Percentiles rank a stretch among this genome's conserved stretches.
These are phyloP conservation scores for Hybos culiciformis DNA, from an alignment of 2,888 invertebrate species.

Conservation along the genomic window DNA sequence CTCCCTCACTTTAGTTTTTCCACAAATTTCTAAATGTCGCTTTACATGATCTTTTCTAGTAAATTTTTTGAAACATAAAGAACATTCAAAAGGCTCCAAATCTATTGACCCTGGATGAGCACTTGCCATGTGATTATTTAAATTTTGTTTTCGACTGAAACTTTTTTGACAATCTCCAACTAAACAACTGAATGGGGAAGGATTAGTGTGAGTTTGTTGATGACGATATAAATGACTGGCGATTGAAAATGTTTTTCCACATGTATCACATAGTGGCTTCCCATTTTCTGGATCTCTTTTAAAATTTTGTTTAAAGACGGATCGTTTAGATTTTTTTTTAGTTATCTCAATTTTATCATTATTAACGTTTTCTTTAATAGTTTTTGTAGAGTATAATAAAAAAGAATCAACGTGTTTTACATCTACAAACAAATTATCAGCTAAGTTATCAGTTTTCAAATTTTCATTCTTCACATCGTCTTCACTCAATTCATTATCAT, in stretches of 20 bases:
- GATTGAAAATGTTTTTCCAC: conserved; percentile 32
- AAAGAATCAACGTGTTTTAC: no score
- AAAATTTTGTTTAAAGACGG: not conserved
- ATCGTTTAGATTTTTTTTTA: no score
- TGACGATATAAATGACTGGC: conserved; percentile 34
- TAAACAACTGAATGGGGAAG: conserved; percentile 31
- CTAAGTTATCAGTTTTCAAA: no score
- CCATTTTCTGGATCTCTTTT: not conserved
- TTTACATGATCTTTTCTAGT: conserved; percentile 27
- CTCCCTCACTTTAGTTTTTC: no score
- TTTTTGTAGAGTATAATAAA: no score
- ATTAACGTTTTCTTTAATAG: no score
- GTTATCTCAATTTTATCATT: no score
- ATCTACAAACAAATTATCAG: no score
- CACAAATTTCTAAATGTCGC: no score
- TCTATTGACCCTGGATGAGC: conserved; percentile 35
- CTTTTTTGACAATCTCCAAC: not conserved
- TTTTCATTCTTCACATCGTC: no score
- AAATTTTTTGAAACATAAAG: conserved; percentile 35
- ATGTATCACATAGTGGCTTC: conserved; percentile 23
- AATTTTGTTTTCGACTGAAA: conserved; percentile 33
- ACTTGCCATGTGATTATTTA: conserved; percentile 37
- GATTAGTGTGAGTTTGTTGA: conserved; percentile 29
- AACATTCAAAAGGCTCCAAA: conserved; percentile 32
- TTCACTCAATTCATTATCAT: no score